These are phyloP conservation scores for Mimas tiliae DNA, from an alignment of 2,888 invertebrate genomes.

Conservation along the genomic window DNA sequence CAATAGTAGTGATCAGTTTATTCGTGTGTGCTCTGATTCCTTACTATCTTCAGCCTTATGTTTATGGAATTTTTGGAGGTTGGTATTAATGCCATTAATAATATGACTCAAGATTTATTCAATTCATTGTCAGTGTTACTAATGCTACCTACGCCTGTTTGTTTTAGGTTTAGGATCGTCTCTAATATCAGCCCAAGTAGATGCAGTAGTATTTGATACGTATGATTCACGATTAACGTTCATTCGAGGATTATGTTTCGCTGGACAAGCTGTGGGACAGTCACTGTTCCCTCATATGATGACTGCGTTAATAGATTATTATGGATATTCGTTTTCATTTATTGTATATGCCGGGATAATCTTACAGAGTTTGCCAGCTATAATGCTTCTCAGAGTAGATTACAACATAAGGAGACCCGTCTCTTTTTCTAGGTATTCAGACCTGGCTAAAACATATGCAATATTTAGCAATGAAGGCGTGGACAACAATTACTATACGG, in stretches of 20 bases:
- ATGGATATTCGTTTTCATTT: constrained; percentile 66
- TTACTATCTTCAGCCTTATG: constrained; percentile 57
- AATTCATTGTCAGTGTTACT: neutral
- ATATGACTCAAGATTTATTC: neutral
- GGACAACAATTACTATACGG: constrained; percentile 56
- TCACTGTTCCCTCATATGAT: constrained; percentile 76
- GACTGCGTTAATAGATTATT: constrained; percentile 65
- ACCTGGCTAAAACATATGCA: constrained; percentile 69
- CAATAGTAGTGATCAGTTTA: constrained; percentile 59
- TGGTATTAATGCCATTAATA: constrained; percentile 28
- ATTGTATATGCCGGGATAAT: constrained; percentile 71
- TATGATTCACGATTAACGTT: constrained; percentile 71
- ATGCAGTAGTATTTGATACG: constrained; percentile 76
- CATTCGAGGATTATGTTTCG: constrained; percentile 68
- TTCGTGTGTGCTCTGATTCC: constrained; percentile 65
- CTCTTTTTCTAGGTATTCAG: constrained; percentile 69
- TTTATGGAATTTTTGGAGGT: constrained; percentile 74
- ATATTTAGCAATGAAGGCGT: constrained; percentile 66
- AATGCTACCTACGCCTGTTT: neutral
- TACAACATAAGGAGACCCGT: constrained; percentile 57
- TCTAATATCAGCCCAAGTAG: constrained; percentile 76
- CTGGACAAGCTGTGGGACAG: constrained; percentile 77
- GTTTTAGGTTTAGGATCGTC: constrained; percentile 78
- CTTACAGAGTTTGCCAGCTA: constrained; percentile 72
- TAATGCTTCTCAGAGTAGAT: constrained; percentile 68